Conservation (phyloP, 2,113 vertebrate species). For the Ciconia maguari region DNA sequence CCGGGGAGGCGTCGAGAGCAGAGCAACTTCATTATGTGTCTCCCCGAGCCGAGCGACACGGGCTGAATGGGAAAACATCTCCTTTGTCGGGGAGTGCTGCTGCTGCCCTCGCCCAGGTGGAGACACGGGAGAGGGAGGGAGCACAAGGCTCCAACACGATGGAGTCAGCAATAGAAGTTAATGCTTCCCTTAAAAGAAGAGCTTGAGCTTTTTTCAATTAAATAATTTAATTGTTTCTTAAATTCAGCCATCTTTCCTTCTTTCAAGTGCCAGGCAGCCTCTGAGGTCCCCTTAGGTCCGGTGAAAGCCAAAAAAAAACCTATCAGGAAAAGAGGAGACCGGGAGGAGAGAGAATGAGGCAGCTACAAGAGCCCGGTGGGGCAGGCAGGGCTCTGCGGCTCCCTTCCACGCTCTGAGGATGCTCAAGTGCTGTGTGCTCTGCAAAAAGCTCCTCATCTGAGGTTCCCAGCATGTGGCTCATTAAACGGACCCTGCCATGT, state of each 20-base stretch:
- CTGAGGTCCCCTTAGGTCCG: neutral
- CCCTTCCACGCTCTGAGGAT: neutral
- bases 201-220: neutral
- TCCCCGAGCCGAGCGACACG: accelerated
- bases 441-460: neutral
- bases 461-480: neutral
- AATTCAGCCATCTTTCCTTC: neutral
- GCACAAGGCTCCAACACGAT: neutral
- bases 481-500: neutral
- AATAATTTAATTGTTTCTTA: neutral
- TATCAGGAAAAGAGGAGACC: neutral
- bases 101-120: accelerated
- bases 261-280: neutral
- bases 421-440: neutral
- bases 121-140: neutral
- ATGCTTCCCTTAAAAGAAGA: neutral
- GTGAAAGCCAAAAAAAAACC: neutral
- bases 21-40: neutral
- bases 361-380: neutral
- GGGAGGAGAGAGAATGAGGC: neutral
- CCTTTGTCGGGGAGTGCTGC: accelerated
- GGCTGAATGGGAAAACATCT: neutral
- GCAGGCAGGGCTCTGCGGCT: accelerated
- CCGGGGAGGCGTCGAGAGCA: neutral
- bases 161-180: neutral